Conservation (phyloP, 2,113 vertebrate species). For the Labrus mixtus region DNA sequence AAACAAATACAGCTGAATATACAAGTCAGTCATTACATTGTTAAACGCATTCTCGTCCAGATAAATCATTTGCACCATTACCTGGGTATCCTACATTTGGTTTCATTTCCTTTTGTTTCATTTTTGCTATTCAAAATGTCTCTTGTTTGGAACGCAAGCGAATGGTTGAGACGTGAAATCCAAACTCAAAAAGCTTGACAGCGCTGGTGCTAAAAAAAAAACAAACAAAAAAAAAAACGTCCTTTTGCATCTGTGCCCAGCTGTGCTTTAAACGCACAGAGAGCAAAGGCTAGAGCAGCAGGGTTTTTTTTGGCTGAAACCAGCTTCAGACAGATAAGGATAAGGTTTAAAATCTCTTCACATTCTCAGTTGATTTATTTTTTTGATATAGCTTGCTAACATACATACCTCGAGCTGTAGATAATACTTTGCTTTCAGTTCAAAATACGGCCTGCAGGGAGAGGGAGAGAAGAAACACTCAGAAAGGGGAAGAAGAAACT, state of each 20-base stretch:
- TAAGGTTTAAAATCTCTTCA: background rate
- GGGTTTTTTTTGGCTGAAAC: too few species aligned
- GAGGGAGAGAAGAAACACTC: conserved; percentile 56
- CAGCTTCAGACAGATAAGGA: background rate
- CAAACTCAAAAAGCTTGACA: background rate
- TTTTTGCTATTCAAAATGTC: background rate
- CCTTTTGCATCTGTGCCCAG: background rate
- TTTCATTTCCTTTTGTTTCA: background rate
- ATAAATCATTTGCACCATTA: too few species aligned
- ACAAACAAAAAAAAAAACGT: background rate
- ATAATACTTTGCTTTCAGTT: conserved; percentile 97
- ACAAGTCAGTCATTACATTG: too few species aligned
- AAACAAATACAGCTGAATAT: too few species aligned
- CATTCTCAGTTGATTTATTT: background rate
- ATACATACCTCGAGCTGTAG: conserved; percentile 93
- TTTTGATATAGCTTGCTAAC: too few species aligned
- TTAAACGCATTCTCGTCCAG: too few species aligned
- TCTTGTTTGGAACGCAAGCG: background rate
- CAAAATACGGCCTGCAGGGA: conserved; percentile 94
- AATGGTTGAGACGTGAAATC: background rate
- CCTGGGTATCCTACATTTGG: background rate
- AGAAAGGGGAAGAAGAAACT: conserved; percentile 8
- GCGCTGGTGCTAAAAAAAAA: too few species aligned
- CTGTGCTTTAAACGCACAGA: background rate
- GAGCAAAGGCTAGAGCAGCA: background rate